Percentiles rank a stretch among this genome's conserved stretches.
Conservation (phyloP, 1,140 invertebrate genomes). For the Drosophila albomicans region DNA sequence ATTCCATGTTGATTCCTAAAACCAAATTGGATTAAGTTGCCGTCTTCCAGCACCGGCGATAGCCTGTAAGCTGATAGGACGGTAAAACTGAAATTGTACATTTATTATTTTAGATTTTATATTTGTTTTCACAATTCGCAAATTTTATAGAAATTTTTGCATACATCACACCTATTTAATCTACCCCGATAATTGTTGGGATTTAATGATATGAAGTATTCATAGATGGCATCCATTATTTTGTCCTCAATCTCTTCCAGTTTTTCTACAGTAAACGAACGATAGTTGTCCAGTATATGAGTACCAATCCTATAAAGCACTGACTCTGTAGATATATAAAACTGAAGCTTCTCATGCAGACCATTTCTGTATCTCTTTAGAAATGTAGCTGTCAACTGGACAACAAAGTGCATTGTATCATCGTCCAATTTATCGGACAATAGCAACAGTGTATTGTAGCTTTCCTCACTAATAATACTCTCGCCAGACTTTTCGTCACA, state of each 20-base stretch:
- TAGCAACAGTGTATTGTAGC: slow-evolving; percentile 26
- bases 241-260: no score
- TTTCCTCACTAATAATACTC: slow-evolving; percentile 51
- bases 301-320: slow-evolving; percentile 48
- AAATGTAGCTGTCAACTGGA: slow-evolving; percentile 41
- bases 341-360: slow-evolving; percentile 28
- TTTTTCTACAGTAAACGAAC: background rate
- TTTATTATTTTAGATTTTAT: no score
- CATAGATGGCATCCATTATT: background rate
- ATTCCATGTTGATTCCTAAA: no score
- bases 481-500: slow-evolving; percentile 12
- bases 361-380: slow-evolving; percentile 43
- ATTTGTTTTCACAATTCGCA: no score
- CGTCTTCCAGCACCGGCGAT: no score
- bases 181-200: slow-evolving; percentile 42
- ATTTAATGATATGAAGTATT: slow-evolving; percentile 60
- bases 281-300: slow-evolving; percentile 24
- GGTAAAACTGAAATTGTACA: no score
- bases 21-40: no score
- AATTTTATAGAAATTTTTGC: no score
- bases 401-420: slow-evolving; percentile 19
- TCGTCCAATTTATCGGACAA: slow-evolving; percentile 27
- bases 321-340: slow-evolving; percentile 59
- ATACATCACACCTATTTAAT: no score
- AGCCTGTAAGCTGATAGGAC: no score